A percentile compares a stretch with the other conserved stretches of the same genome.
phyloP scores from a whole-genome alignment of 1,140 invertebrate species.

The Dicyema japonicum region DNA sequence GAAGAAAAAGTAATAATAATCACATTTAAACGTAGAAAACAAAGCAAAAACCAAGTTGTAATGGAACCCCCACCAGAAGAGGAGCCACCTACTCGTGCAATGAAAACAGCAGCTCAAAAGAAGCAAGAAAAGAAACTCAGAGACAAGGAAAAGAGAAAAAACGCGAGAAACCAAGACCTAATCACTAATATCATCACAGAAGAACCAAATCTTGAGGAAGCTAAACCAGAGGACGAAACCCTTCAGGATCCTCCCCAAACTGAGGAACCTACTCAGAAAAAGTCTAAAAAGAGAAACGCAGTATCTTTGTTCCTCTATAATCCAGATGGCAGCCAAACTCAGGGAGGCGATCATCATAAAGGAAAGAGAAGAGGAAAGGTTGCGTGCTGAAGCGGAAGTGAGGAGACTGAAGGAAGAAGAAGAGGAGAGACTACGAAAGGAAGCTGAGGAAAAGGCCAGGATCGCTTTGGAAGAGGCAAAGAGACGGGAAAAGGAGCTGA shows the following conservation, averaged over 20 bases:
- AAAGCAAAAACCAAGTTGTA: too few relatives aligned
- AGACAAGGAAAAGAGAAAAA: constrained; percentile 5
- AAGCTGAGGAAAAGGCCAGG: constrained; percentile 5
- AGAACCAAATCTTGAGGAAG: constrained; percentile 1
- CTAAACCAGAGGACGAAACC: constrained; percentile 2
- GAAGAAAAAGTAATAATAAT: too few relatives aligned
- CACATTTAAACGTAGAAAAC: too few relatives aligned
- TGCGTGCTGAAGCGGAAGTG: constrained; percentile 24
- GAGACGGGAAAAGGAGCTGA: constrained; percentile 5
- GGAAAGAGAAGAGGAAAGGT: constrained; percentile 5
- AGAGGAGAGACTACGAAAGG: constrained; percentile 4
- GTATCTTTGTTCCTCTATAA: not conserved
- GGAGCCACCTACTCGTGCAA: too few relatives aligned
- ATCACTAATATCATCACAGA: not conserved
- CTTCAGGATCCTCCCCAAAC: not conserved
- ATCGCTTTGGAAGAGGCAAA: constrained; percentile 6
- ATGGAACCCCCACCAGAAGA: too few relatives aligned
- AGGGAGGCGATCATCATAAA: constrained; percentile 7
- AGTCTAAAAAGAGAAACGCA: not conserved
- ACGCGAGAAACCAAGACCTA: constrained; percentile 2
- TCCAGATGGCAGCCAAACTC: constrained; percentile 1
- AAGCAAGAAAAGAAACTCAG: constrained; percentile 39
- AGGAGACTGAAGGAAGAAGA: constrained; percentile 9
- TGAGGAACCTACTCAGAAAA: not conserved
- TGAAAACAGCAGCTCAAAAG: constrained; percentile 15